phyloP scores from a whole-genome alignment of 2,888 invertebrate genomes.

The Galerucella nymphaeae region DNA sequence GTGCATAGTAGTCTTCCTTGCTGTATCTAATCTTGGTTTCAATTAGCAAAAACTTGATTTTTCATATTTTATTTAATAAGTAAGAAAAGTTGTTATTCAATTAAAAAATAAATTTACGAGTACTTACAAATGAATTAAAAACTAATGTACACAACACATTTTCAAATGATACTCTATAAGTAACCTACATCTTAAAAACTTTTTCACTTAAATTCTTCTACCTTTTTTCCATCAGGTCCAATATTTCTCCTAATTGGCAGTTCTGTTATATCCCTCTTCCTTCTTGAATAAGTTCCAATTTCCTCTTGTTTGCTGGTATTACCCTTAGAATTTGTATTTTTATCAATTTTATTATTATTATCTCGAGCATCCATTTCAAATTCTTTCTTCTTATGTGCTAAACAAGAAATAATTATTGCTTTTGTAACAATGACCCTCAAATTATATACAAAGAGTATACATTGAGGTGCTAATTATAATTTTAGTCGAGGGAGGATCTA shows the following conservation, averaged over 20 bases:
- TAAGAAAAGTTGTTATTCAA: too few relatives aligned
- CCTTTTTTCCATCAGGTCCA: conserved; percentile 46
- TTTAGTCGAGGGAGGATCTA: background rate
- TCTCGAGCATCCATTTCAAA: conserved; percentile 11
- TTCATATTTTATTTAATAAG: too few relatives aligned
- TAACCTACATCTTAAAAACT: too few relatives aligned
- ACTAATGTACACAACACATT: background rate
- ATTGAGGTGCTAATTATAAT: background rate
- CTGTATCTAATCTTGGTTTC: too few relatives aligned
- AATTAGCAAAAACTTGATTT: too few relatives aligned
- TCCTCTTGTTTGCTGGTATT: background rate
- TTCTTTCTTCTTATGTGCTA: background rate
- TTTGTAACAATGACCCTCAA: background rate
- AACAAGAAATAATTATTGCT: background rate
- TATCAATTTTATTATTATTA: conserved; percentile 5
- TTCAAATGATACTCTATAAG: too few relatives aligned
- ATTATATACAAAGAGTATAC: background rate
- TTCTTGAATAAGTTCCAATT: background rate
- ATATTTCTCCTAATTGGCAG: conserved; percentile 40
- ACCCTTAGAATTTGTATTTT: background rate
- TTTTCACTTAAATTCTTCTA: conserved; percentile 42
- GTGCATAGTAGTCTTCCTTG: too few relatives aligned
- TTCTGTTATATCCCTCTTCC: conserved; percentile 39
- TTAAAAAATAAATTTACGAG: too few relatives aligned
- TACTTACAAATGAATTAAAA: too few relatives aligned